Conservation (phyloP, 2,113 vertebrate species). For the Tragelaphus buxtoni region DNA sequence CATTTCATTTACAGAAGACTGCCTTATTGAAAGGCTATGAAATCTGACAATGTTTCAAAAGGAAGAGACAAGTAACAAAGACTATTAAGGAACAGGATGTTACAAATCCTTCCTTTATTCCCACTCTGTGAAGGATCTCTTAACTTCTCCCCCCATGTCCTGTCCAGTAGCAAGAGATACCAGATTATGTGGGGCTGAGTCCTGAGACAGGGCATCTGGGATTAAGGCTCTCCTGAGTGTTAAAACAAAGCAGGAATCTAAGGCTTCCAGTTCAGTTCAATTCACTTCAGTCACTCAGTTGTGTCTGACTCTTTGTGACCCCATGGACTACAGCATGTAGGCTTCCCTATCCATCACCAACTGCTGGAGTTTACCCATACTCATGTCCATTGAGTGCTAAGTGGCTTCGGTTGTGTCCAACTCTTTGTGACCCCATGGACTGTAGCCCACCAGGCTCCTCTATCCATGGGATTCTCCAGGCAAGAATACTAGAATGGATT, state of each 20-base stretch:
- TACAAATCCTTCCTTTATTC: not conserved
- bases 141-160: not conserved
- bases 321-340: not conserved
- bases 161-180: not conserved
- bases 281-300: not conserved
- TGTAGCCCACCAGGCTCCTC: not conserved
- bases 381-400: not conserved
- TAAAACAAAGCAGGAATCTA: not conserved
- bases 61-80: not conserved
- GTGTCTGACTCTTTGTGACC: not conserved
- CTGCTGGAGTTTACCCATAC: not conserved
- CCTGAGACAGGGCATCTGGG: not conserved
- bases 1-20: not conserved
- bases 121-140: not conserved
- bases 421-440: not conserved
- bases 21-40: not conserved
- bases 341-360: not conserved
- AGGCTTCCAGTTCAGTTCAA: not conserved
- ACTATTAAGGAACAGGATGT: not conserved
- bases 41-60: not conserved
- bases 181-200: not conserved
- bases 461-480: not conserved
- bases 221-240: not conserved
- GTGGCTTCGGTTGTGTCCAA: not conserved
- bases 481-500: not conserved